Evolutionary conservation across 2,888 invertebrate species (phyloP).

Genomic region (Stenchaetothrips biformis): DNA sequence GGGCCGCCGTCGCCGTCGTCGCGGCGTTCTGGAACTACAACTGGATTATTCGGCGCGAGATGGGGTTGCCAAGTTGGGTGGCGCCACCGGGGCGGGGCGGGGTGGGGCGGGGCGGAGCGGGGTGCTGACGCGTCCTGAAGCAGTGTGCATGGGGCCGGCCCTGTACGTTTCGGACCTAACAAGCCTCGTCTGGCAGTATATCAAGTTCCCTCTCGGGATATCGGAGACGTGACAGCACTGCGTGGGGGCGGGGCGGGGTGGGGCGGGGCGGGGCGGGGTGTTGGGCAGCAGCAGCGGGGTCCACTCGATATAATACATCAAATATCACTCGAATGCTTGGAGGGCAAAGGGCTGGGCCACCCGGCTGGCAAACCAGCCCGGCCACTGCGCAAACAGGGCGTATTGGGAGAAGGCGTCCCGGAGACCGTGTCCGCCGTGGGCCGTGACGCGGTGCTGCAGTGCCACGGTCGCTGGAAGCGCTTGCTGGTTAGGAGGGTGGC

Average conservation of each 20-base stretch:
- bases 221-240: not conserved
- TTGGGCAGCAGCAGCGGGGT: no score
- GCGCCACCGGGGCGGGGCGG: not conserved
- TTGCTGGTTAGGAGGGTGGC: no score
- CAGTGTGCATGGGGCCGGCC: not conserved
- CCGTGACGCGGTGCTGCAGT: no score
- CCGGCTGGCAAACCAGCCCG: not conserved
- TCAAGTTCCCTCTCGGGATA: not conserved
- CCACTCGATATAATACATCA: not conserved
- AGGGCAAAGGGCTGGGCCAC: not conserved
- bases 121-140: not conserved
- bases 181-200: not conserved
- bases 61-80: no score
- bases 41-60: no score
- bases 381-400: not conserved
- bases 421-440: no score
- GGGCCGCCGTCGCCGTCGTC: no score
- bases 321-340: not conserved
- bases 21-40: no score
- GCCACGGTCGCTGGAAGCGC: no score
- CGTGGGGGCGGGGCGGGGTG: not conserved
- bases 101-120: not conserved
- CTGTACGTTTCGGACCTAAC: not conserved
- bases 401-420: no score
- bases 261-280: not conserved